These are phyloP conservation scores for Tapera naevia DNA, from an alignment of 2,797 vertebrate genomes.

Conservation along the genomic window DNA sequence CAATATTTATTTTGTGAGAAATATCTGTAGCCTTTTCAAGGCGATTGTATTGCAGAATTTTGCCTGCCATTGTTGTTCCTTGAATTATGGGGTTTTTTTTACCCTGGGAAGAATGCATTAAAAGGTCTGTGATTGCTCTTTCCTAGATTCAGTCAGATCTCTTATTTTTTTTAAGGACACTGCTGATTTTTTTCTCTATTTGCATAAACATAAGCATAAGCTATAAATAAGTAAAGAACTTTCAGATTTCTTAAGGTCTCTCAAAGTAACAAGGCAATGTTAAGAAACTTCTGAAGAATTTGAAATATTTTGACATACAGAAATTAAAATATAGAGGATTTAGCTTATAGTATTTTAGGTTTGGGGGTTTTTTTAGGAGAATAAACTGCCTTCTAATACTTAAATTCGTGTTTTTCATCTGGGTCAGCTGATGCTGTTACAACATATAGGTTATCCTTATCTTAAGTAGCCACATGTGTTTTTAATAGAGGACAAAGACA, in stretches of 20 bases:
- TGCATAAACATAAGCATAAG: slow-evolving; percentile 44
- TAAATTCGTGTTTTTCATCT: not conserved
- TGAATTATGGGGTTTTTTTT: not conserved
- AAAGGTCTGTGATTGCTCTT: slow-evolving; percentile 59
- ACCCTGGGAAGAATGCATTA: slow-evolving; percentile 33
- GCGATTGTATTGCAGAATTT: slow-evolving; percentile 72
- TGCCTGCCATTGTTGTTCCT: slow-evolving; percentile 59
- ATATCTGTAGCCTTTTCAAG: slow-evolving; percentile 72
- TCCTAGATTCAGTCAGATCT: slow-evolving; percentile 60
- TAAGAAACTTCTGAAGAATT: not conserved
- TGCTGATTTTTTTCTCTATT: slow-evolving; percentile 48
- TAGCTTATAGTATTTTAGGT: not conserved
- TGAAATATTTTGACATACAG: not conserved
- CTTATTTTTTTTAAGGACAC: slow-evolving; percentile 37
- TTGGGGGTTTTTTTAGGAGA: not conserved
- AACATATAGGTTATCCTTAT: not conserved
- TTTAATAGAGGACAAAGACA: not conserved
- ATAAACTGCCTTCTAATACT: slow-evolving; percentile 10
- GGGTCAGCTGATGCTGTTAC: not conserved
- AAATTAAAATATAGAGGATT: not conserved
- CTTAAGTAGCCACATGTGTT: not conserved
- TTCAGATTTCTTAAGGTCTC: slow-evolving; percentile 29
- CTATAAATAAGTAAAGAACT: slow-evolving; percentile 49
- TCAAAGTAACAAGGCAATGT: slow-evolving; percentile 25
- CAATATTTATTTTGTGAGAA: slow-evolving; percentile 72